Evolutionary conservation across 2,888 invertebrate genomes (phyloP).

Genomic region (Plebejus anna): DNA sequence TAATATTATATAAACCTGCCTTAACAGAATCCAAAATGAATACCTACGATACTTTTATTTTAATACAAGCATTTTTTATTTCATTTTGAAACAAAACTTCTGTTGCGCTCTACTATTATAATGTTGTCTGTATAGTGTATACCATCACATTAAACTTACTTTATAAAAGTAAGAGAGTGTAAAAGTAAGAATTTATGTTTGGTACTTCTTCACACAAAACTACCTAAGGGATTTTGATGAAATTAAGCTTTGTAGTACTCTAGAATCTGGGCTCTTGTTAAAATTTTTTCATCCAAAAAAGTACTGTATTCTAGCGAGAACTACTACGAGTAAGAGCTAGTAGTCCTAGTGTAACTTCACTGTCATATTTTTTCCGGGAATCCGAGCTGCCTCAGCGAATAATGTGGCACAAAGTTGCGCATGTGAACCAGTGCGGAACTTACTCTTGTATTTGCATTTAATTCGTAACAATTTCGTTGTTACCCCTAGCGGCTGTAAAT

Average conservation of each 20-base stretch:
- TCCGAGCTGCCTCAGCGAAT: neutral
- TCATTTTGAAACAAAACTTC: too few relatives aligned
- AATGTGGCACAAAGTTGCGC: conserved; percentile 10
- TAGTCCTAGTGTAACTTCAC: neutral
- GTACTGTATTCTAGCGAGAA: neutral
- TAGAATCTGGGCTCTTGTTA: too few relatives aligned
- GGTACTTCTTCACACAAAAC: neutral
- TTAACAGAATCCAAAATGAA: neutral
- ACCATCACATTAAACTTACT: too few relatives aligned
- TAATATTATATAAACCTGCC: neutral
- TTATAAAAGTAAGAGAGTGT: too few relatives aligned
- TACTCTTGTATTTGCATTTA: conserved; percentile 23
- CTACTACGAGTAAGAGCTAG: neutral
- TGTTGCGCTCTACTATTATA: too few relatives aligned
- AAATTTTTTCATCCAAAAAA: too few relatives aligned
- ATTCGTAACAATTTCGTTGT: conserved; percentile 20
- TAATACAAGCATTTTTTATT: too few relatives aligned
- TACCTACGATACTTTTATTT: too few relatives aligned
- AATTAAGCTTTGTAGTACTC: too few relatives aligned
- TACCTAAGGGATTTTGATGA: neutral
- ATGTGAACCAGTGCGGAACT: conserved; percentile 16
- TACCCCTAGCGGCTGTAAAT: conserved; percentile 21
- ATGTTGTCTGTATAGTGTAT: too few relatives aligned
- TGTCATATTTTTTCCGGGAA: neutral
- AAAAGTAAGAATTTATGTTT: too few relatives aligned